Evolutionary conservation across 1,140 invertebrate species (phyloP).

Genomic region (Drosophila baimaii): DNA sequence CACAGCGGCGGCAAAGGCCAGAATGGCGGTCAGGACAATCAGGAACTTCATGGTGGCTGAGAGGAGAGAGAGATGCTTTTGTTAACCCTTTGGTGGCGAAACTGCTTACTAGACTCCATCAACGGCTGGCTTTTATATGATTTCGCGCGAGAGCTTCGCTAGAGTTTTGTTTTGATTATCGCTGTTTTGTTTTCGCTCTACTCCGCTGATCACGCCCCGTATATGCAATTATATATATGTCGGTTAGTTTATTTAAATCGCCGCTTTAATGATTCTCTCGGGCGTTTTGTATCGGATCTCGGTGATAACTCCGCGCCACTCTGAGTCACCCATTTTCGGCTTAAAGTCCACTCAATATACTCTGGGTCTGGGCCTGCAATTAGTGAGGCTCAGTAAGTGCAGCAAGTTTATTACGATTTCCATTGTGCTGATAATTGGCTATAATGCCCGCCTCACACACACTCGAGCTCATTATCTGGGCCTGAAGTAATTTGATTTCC

Average conservation of each 20-base stretch:
- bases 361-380: slow-evolving; percentile 8
- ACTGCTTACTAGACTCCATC: slow-evolving; percentile 52
- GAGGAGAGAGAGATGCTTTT: slow-evolving; percentile 31
- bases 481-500: slow-evolving; percentile 28
- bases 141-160: slow-evolving; percentile 32
- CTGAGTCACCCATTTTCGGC: slow-evolving; percentile 36
- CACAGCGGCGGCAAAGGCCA: slow-evolving; percentile 51
- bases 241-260: slow-evolving; percentile 60
- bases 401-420: slow-evolving; percentile 17
- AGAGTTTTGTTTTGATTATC: slow-evolving; percentile 48
- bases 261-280: slow-evolving; percentile 52
- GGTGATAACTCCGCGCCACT: slow-evolving; percentile 16
- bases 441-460: slow-evolving; percentile 18
- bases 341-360: slow-evolving; percentile 41
- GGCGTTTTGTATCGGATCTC: slow-evolving; percentile 1
- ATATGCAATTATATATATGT: slow-evolving; percentile 29
- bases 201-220: slow-evolving; percentile 56
- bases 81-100: slow-evolving; percentile 31
- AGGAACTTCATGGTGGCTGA: slow-evolving; percentile 61
- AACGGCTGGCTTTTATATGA: slow-evolving; percentile 67
- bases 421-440: slow-evolving; percentile 46
- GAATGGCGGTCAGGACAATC: slow-evolving; percentile 52
- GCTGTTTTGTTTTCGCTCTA: slow-evolving; percentile 48
- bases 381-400: slow-evolving; percentile 17
- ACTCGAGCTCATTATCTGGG: slow-evolving; percentile 32